Conservation (phyloP, 1,140 invertebrate genomes). For the Andrena cerasifolii region DNA sequence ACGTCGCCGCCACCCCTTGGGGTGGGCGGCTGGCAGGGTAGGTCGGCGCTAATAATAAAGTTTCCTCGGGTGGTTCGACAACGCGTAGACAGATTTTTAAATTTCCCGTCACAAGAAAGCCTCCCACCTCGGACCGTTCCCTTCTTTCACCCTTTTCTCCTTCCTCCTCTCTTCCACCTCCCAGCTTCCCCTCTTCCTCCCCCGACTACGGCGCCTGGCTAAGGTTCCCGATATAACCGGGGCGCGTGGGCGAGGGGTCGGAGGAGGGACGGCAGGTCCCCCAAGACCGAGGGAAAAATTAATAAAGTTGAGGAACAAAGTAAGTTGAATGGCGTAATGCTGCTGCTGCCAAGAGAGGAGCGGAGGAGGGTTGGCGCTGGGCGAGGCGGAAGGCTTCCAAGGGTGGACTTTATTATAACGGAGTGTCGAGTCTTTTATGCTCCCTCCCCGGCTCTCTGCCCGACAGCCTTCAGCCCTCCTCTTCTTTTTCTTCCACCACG, state of each 20-base stretch:
- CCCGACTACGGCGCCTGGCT: slow-evolving; percentile 30
- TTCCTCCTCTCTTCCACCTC: background rate
- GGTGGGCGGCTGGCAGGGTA: slow-evolving; percentile 37
- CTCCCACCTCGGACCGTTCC: background rate
- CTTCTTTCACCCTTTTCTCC: slow-evolving; percentile 16
- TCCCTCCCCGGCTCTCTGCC: slow-evolving; percentile 51
- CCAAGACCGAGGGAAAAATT: slow-evolving; percentile 82
- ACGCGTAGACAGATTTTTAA: slow-evolving; percentile 83
- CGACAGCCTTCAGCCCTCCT: background rate
- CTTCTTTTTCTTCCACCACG: slow-evolving; percentile 44
- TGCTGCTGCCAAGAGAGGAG: slow-evolving; percentile 59
- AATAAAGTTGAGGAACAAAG: slow-evolving; percentile 83
- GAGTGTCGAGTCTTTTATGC: slow-evolving; percentile 81
- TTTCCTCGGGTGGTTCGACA: slow-evolving; percentile 81
- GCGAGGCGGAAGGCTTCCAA: slow-evolving; percentile 66
- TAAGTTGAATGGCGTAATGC: slow-evolving; percentile 82
- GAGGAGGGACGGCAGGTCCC: slow-evolving; percentile 59
- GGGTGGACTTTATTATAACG: slow-evolving; percentile 82
- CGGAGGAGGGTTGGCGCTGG: slow-evolving; percentile 41
- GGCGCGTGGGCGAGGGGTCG: slow-evolving; percentile 48
- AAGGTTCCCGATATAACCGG: slow-evolving; percentile 66
- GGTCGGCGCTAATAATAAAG: slow-evolving; percentile 80
- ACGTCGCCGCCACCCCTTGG: slow-evolving; percentile 29
- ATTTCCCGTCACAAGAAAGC: slow-evolving; percentile 81
- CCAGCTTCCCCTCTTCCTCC: slow-evolving; percentile 45